Percentiles rank a stretch among this genome's conserved stretches.
Conservation (phyloP, 1,140 invertebrate genomes). For the Leptonema lineaticorne region DNA sequence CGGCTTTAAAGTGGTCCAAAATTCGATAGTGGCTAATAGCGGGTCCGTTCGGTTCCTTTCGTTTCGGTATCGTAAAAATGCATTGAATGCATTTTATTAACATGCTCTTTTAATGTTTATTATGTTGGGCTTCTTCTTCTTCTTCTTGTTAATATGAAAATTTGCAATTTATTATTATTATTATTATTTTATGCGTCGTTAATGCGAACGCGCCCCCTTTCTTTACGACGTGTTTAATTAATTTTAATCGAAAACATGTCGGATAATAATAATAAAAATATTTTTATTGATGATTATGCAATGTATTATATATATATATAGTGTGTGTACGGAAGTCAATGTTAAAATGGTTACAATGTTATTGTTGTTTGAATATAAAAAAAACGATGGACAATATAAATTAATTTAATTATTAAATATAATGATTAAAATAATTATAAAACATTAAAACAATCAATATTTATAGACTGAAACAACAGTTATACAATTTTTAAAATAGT, state of each 20-base stretch:
- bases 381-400: too few species aligned
- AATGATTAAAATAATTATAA: too few species aligned
- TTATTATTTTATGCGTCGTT: too few species aligned
- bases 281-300: too few species aligned
- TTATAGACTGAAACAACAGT: too few species aligned
- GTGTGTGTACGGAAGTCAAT: neutral
- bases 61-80: slow-evolving; percentile 13
- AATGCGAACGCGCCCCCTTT: neutral
- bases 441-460: too few species aligned
- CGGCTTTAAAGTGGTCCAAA: slow-evolving; percentile 5
- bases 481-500: too few species aligned
- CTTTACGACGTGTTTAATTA: neutral
- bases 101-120: slow-evolving; percentile 2
- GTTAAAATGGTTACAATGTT: too few species aligned
- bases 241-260: neutral
- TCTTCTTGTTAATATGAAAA: neutral
- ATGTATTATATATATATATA: neutral
- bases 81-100: slow-evolving; percentile 6
- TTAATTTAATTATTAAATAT: too few species aligned
- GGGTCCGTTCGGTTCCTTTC: neutral
- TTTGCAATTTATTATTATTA: neutral
- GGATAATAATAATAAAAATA: too few species aligned
- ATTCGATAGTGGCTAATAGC: slow-evolving; percentile 11
- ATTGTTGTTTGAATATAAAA: neutral
- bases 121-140: neutral